phyloP scores from a whole-genome alignment of 92 coral and sea anemone species.

The Anthopleura xanthogrammica region DNA sequence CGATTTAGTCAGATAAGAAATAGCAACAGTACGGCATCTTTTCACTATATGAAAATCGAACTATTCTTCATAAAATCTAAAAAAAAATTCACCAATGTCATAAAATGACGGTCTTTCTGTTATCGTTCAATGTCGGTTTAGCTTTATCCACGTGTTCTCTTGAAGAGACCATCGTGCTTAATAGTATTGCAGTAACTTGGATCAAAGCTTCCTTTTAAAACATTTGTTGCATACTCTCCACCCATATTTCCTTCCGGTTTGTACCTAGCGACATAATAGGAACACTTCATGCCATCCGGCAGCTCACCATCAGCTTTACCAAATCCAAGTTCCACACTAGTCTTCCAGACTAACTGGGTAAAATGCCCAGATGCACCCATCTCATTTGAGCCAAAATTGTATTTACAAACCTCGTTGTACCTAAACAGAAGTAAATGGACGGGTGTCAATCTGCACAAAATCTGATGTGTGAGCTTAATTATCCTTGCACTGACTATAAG shows the following conservation, averaged over 20 bases:
- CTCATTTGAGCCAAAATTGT: conserved; percentile 43
- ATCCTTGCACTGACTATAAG: too few relatives aligned
- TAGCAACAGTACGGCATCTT: too few relatives aligned
- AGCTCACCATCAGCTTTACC: conserved; percentile 53
- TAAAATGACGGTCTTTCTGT: background rate
- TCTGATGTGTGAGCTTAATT: conserved; percentile 40
- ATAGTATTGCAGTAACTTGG: conserved; percentile 26
- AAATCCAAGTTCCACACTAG: conserved; percentile 64
- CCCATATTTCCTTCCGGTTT: conserved; percentile 67
- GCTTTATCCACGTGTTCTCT: background rate
- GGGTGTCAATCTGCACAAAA: conserved; percentile 12
- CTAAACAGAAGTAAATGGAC: conserved; percentile 21
- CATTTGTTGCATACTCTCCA: conserved; percentile 50
- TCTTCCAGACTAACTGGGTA: conserved; percentile 84
- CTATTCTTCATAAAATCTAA: too few relatives aligned
- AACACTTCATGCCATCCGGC: conserved; percentile 58
- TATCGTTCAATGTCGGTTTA: background rate
- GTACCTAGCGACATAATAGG: conserved; percentile 71
- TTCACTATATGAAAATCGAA: too few relatives aligned
- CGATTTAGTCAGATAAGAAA: too few relatives aligned
- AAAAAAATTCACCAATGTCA: too few relatives aligned
- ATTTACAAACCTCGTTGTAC: conserved; percentile 81
- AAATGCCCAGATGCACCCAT: conserved; percentile 69
- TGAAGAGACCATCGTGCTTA: background rate
- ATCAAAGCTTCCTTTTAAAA: conserved; percentile 63